These are phyloP conservation scores for Neopipo cinnamomea DNA, from an alignment of 2,113 vertebrate species.

Conservation along the genomic window DNA sequence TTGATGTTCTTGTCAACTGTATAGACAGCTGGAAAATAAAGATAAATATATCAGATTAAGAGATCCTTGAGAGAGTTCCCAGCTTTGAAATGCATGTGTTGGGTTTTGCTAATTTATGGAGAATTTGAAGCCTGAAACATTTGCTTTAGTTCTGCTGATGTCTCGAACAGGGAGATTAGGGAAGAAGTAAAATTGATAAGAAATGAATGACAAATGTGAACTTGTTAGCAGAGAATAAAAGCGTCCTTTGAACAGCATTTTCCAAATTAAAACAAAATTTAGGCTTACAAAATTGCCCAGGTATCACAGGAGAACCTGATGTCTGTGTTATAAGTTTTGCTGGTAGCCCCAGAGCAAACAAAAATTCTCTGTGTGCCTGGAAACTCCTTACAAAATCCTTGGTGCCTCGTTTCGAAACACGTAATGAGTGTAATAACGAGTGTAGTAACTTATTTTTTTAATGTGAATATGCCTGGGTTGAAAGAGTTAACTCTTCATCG, in stretches of 20 bases:
- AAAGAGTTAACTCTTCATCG: background rate
- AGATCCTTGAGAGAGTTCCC: conserved; percentile 7
- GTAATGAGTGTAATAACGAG: background rate
- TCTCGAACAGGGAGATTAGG: background rate
- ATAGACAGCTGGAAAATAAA: conserved; percentile 21
- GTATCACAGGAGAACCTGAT: background rate
- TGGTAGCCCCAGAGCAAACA: background rate
- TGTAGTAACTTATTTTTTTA: too few relatives aligned
- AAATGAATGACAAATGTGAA: background rate
- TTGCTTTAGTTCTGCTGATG: background rate
- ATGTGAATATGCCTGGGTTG: background rate
- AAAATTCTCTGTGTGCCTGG: background rate
- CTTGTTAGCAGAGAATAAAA: background rate
- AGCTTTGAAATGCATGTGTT: background rate
- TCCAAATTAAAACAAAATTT: background rate
- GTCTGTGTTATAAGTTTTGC: background rate
- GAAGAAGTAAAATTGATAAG: background rate
- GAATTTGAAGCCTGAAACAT: background rate
- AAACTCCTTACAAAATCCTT: background rate
- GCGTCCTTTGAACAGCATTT: background rate
- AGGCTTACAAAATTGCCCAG: background rate
- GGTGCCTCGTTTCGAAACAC: background rate
- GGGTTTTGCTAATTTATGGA: background rate
- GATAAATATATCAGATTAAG: conserved; percentile 32
- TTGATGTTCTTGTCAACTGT: background rate